Conservation (phyloP, 2,888 invertebrate genomes). For the Philhelius pedissequus region DNA sequence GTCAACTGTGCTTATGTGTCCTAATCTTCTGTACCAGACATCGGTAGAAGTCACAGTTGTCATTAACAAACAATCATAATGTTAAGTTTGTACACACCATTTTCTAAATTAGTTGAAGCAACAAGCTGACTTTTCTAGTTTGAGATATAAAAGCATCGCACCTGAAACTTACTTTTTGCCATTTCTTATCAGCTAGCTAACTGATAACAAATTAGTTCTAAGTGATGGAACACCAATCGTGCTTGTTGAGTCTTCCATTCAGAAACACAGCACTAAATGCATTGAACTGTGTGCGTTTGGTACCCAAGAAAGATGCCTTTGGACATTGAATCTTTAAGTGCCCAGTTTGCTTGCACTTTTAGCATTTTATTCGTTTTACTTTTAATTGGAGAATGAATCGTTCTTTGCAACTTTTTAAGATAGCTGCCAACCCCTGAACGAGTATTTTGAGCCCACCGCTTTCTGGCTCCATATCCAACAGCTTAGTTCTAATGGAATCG, state of each 20-base stretch:
- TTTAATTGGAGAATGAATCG: neutral
- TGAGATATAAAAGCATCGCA: neutral
- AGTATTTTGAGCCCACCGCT: neutral
- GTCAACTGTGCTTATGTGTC: constrained; percentile 4
- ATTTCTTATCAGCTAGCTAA: constrained; percentile 1
- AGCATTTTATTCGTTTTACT: too few relatives aligned
- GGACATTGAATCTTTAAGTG: too few relatives aligned
- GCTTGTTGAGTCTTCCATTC: too few relatives aligned
- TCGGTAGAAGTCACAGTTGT: neutral
- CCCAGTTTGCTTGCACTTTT: too few relatives aligned
- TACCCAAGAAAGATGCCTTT: too few relatives aligned
- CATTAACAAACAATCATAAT: neutral
- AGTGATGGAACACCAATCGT: neutral
- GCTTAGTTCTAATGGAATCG: too few relatives aligned
- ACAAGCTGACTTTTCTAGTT: neutral
- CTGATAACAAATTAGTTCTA: constrained; percentile 49
- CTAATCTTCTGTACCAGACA: neutral
- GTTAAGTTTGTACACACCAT: constrained; percentile 13
- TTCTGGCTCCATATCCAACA: constrained; percentile 5
- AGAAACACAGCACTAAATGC: too few relatives aligned
- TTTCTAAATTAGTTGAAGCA: neutral
- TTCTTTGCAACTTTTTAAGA: neutral
- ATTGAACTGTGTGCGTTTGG: too few relatives aligned
- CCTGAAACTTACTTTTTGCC: constrained; percentile 2
- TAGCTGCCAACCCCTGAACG: neutral